phyloP scores from a whole-genome alignment of 2,113 vertebrate genomes.

The Corydoras sp. region DNA sequence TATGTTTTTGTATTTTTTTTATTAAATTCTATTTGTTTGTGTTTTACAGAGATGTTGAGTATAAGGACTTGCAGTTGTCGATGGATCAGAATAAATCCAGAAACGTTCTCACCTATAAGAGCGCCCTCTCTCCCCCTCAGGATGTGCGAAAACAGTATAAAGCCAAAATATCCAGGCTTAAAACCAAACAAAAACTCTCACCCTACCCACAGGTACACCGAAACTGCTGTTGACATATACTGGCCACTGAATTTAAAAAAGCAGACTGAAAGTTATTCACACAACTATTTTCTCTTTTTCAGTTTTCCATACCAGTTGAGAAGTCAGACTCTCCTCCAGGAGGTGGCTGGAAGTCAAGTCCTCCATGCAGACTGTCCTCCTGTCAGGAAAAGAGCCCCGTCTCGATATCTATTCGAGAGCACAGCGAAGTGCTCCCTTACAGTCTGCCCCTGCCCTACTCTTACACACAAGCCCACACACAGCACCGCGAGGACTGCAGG shows the following conservation, averaged over 20 bases:
- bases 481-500: conserved; percentile 67
- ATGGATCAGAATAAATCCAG: conserved; percentile 78
- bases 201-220: conserved; percentile 80
- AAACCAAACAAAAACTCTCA: conserved; percentile 73
- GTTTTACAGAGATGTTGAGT: conserved; percentile 78
- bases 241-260: neutral
- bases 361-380: conserved; percentile 51
- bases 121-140: conserved; percentile 70
- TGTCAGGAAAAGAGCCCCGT: conserved; percentile 69
- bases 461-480: conserved; percentile 69
- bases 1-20: too few relatives aligned
- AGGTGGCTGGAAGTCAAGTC: conserved; percentile 71
- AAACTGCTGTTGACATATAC: neutral
- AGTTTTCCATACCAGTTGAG: conserved; percentile 71
- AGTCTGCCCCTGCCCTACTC: conserved; percentile 73
- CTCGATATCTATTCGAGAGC: conserved; percentile 55
- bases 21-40: conserved; percentile 5
- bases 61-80: conserved; percentile 83
- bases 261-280: neutral
- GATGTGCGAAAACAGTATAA: conserved; percentile 78
- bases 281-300: conserved; percentile 24
- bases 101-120: conserved; percentile 71
- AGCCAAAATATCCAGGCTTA: conserved; percentile 75
- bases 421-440: conserved; percentile 65
- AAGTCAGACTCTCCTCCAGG: conserved; percentile 66